Conservation (phyloP, 2,888 invertebrate species). For the Zeuzera pyrina region DNA sequence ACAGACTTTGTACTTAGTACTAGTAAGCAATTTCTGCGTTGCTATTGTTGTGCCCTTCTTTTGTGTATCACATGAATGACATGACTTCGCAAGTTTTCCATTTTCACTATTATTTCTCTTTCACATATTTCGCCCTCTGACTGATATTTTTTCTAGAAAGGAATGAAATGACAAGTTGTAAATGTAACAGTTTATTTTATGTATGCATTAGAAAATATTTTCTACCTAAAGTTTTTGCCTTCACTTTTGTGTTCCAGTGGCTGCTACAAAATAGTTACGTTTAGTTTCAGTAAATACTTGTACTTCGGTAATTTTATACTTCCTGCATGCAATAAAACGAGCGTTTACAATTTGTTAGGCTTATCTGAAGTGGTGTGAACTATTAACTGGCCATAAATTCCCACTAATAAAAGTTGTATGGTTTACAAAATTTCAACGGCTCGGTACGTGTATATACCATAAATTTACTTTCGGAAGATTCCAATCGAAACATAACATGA, state of each 20-base stretch:
- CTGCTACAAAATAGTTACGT: no score
- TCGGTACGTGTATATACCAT: conserved; percentile 11
- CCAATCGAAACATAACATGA: conserved; percentile 9
- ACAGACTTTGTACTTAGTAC: conserved; percentile 33
- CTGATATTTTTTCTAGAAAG: no score
- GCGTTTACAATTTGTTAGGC: conserved; percentile 34
- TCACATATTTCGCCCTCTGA: background rate
- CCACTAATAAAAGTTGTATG: conserved; percentile 34
- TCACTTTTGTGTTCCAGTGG: no score
- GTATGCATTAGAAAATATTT: no score
- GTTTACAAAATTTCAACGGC: conserved; percentile 29
- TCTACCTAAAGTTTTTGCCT: no score
- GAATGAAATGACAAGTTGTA: no score
- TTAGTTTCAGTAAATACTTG: no score
- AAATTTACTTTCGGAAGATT: conserved; percentile 9
- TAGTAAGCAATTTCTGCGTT: conserved; percentile 39
- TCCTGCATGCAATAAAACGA: no score
- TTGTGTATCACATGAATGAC: conserved; percentile 35
- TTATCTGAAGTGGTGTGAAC: conserved; percentile 57
- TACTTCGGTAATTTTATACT: no score
- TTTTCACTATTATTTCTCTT: conserved; percentile 21
- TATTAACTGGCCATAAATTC: conserved; percentile 58
- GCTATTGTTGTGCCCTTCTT: conserved; percentile 36
- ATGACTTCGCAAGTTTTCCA: conserved; percentile 27
- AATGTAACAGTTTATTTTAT: no score